Evolutionary conservation across 2,113 vertebrate species (phyloP).

Genomic region (Strigops habroptila): DNA sequence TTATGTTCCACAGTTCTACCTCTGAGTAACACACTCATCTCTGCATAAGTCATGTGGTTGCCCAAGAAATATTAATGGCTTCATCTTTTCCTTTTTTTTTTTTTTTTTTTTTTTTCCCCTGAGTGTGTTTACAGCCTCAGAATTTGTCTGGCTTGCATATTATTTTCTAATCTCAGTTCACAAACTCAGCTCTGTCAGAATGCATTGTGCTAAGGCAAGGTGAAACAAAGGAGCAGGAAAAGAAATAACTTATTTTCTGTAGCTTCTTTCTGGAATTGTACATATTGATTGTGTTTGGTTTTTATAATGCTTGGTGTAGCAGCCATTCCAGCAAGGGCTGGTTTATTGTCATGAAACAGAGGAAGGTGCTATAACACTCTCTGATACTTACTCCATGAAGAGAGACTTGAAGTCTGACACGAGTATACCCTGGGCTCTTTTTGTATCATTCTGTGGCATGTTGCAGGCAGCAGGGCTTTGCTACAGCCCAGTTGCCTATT

Average conservation of each 20-base stretch:
- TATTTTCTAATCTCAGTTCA: not conserved
- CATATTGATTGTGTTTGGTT: not conserved
- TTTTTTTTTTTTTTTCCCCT: too few relatives aligned
- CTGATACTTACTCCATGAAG: not conserved
- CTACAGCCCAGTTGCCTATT: not conserved
- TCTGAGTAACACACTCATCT: not conserved
- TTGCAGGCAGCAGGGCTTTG: not conserved
- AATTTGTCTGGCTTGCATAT: not conserved
- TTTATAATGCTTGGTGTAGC: not conserved
- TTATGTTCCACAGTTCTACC: not conserved
- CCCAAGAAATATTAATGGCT: not conserved
- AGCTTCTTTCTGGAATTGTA: not conserved
- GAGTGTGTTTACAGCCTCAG: not conserved
- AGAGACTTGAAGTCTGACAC: not conserved
- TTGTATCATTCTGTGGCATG: fast-evolving
- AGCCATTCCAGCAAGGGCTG: not conserved
- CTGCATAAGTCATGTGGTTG: not conserved
- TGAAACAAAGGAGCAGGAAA: not conserved
- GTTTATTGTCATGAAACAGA: not conserved
- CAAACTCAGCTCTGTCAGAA: not conserved
- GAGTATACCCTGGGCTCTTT: not conserved
- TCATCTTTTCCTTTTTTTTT: not conserved
- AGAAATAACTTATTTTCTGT: not conserved
- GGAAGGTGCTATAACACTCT: not conserved
- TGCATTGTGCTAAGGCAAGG: not conserved